Evolutionary conservation across 2,888 invertebrate species (phyloP), one percentile per base, ranked within the genome.

Genomic region (Molorchus minor): DNA sequence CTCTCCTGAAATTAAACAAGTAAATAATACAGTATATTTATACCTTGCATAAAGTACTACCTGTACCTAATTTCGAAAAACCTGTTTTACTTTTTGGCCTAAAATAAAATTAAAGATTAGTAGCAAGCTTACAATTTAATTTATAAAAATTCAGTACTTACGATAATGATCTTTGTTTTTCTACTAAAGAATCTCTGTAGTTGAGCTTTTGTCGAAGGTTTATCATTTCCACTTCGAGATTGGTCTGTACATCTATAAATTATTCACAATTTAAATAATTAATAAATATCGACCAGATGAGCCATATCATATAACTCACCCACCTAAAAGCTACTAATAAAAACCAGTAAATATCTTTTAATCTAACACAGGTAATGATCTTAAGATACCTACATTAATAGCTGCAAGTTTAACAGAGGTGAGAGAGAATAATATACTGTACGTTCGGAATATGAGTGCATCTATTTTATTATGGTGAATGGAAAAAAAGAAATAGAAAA

Each of bases 171-270:
- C 47, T 56, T 10, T n/a, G 35, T 45, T 44, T 43, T 21, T 55
- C 38, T 38, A 56, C 51, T 13, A 64, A 25, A 17, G 21, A 13
- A 53, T 62, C 61, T 43, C 56, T 66, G 21, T 56, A 16, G 17
- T 56, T 55, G 16, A 65, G 36, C 43, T 58, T 60, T 38, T 58
- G 41, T 30, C 51, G 60, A 17, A 68, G 17, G 19, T 40, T 52
- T 19, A 33, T 16, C 33, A 62, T 13, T 49, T 63, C 58, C 2
- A 30, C 45, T 43, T 69, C 59, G 20, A 62, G 36, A 40, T 38
- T 40, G 16, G 46, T 38, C 33, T 54, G 44, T 1, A 69, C 60
- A 46, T 60, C 67, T 67, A 33, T 41, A 65, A 56, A 41, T 10
- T 35, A 21, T 3, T 51, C 13, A 20, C 7, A 51, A 30, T 49